phyloP scores from a whole-genome alignment of 2,797 vertebrate species.

The Hyperoplus lanceolatus region DNA sequence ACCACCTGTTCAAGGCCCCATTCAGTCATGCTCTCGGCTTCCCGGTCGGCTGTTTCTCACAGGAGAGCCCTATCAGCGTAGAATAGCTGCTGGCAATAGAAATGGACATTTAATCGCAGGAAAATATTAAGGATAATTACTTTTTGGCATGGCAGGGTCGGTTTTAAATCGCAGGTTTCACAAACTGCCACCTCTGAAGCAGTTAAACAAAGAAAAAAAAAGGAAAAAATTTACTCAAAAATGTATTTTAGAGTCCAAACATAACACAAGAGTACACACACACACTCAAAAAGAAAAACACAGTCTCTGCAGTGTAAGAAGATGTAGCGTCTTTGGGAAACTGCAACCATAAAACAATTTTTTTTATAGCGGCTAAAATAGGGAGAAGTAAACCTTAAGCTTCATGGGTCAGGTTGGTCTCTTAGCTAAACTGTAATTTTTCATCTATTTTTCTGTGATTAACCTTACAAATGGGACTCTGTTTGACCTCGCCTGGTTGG shows the following conservation, averaged over 20 bases:
- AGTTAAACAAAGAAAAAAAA: conserved; percentile 10
- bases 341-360: conserved; percentile 58
- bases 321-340: conserved; percentile 38
- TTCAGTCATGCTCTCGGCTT: neutral
- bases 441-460: conserved; percentile 48
- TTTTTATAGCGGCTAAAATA: conserved; percentile 44
- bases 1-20: conserved; percentile 1
- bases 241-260: neutral
- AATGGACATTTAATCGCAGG: conserved; percentile 34
- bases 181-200: conserved; percentile 23
- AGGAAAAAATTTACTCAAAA: neutral
- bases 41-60: neutral
- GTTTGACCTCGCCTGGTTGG: conserved; percentile 14
- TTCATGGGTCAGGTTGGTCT: conserved; percentile 49
- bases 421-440: conserved; percentile 55
- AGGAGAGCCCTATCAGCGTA: neutral
- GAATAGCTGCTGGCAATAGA: conserved; percentile 5
- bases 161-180: conserved; percentile 40
- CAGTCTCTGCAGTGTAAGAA: conserved; percentile 11
- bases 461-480: conserved; percentile 31
- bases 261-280: neutral
- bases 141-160: conserved; percentile 17
- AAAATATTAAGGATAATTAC: conserved; percentile 39
- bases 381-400: conserved; percentile 61
- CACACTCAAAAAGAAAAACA: neutral